These are phyloP conservation scores for Vimba vimba DNA, from an alignment of 2,113 vertebrate species.

Conservation along the genomic window DNA sequence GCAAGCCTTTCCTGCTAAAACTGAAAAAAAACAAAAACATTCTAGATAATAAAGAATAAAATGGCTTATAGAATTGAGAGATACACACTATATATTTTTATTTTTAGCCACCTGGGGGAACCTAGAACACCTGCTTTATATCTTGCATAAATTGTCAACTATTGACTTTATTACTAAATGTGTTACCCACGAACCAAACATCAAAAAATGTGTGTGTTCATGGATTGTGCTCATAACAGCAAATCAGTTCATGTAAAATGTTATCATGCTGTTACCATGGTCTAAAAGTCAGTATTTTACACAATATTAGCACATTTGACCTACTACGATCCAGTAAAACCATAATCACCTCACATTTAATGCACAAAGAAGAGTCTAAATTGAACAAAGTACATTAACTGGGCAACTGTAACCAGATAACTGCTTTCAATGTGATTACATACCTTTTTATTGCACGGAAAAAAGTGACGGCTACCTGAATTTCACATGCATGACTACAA, in stretches of 20 bases:
- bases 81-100: constrained; percentile 50
- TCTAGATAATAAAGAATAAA: constrained; percentile 39
- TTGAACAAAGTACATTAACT: not conserved
- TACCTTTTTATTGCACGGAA: not conserved
- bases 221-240: not conserved
- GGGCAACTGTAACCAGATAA: not conserved
- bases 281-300: not conserved
- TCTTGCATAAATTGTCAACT: not conserved
- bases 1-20: constrained; percentile 44
- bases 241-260: not conserved
- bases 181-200: not conserved
- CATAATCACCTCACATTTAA: not conserved
- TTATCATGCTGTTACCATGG: not conserved
- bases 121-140: not conserved
- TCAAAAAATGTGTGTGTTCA: not conserved
- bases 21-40: constrained; percentile 23
- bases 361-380: not conserved
- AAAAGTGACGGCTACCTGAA: not conserved
- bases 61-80: constrained; percentile 32
- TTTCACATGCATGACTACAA: constrained; percentile 13
- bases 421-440: not conserved
- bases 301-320: not conserved
- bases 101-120: constrained; percentile 26
- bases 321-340: not conserved
- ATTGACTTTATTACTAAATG: constrained; percentile 5